phyloP scores from a whole-genome alignment of 2,888 invertebrate species.

The Cephus nigrinus region DNA sequence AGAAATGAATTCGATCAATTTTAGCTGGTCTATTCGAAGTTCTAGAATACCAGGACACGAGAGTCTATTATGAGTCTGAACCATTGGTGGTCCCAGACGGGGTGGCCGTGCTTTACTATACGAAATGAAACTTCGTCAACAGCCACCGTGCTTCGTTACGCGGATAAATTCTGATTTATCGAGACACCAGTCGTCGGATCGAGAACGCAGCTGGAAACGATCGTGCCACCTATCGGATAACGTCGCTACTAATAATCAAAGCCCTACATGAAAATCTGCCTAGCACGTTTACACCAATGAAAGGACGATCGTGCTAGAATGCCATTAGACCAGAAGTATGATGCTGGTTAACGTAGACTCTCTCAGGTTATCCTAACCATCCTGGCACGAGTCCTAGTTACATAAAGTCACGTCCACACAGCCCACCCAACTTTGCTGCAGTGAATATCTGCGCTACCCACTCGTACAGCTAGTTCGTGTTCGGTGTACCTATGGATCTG shows the following conservation, averaged over 20 bases:
- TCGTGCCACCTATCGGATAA: neutral
- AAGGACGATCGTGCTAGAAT: neutral
- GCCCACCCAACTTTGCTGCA: conserved; percentile 22
- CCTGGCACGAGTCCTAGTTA: conserved; percentile 35
- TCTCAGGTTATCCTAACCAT: conserved; percentile 38
- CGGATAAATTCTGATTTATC: neutral
- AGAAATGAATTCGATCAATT: conserved; percentile 48
- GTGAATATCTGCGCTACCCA: conserved; percentile 35
- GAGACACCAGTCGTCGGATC: neutral
- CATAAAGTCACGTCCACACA: conserved; percentile 47
- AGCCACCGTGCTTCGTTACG: neutral
- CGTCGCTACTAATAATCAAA: neutral
- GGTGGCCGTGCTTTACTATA: neutral
- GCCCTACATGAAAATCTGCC: neutral
- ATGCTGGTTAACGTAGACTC: conserved; percentile 18
- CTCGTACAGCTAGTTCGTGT: conserved; percentile 34
- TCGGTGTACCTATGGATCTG: conserved; percentile 31
- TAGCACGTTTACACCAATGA: neutral
- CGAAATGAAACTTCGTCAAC: neutral
- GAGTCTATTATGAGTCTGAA: neutral
- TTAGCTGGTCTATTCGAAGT: conserved; percentile 12
- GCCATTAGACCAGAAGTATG: neutral
- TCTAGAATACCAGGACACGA: neutral
- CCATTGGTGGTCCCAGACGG: neutral
- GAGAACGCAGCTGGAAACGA: neutral